Conservation (phyloP, 2,888 invertebrate species). For the Drosophila stalkeri region DNA sequence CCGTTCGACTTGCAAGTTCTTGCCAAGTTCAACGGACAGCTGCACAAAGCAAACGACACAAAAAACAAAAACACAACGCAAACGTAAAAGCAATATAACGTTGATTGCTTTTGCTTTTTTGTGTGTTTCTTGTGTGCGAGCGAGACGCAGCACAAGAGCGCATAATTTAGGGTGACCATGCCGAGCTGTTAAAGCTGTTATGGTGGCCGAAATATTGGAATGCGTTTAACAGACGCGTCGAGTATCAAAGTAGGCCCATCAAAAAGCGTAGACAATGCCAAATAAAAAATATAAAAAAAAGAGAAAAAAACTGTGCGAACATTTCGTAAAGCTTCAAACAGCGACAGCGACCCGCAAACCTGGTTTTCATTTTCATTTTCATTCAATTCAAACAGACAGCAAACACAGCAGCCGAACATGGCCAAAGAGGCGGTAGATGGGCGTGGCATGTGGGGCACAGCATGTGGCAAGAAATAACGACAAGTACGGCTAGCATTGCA, state of each 20-base stretch:
- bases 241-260: slow-evolving; percentile 40
- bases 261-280: slow-evolving; percentile 10
- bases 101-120: slow-evolving; percentile 15
- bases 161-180: slow-evolving; percentile 59
- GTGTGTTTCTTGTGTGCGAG: slow-evolving; percentile 33
- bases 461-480: slow-evolving; percentile 68
- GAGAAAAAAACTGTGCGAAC: slow-evolving; percentile 40
- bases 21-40: slow-evolving; percentile 67
- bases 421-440: slow-evolving; percentile 11
- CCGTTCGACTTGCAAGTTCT: slow-evolving; percentile 66
- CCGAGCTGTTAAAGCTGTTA: slow-evolving; percentile 50
- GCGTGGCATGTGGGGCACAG: slow-evolving; percentile 33
- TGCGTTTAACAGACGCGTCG: slow-evolving; percentile 46
- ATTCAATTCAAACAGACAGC: slow-evolving; percentile 65
- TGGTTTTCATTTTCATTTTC: slow-evolving; percentile 79
- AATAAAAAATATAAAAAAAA: slow-evolving; percentile 9
- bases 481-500: slow-evolving; percentile 19
- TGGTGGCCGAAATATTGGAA: slow-evolving; percentile 49
- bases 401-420: slow-evolving; percentile 55
- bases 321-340: slow-evolving; percentile 68
- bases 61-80: slow-evolving; percentile 58
- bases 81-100: slow-evolving; percentile 32
- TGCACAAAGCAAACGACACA: slow-evolving; percentile 34
- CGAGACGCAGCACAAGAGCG: slow-evolving; percentile 33
- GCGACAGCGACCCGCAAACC: slow-evolving; percentile 70